Conservation (phyloP, 2,113 vertebrate species). For the Lycaon pictus region DNA sequence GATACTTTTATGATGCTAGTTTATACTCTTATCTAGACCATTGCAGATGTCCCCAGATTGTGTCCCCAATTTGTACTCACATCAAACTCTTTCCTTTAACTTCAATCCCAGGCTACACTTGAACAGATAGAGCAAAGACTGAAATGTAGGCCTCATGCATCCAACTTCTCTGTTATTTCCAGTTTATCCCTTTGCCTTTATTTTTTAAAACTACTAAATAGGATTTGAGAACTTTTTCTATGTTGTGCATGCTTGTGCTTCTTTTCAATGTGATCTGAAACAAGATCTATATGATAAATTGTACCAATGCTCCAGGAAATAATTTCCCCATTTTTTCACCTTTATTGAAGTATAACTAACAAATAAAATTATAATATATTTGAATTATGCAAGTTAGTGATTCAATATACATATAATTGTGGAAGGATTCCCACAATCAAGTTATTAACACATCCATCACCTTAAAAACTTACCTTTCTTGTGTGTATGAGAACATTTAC, state of each 20-base stretch:
- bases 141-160: background rate
- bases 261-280: background rate
- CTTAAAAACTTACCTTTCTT: background rate
- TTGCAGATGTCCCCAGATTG: background rate
- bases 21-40: background rate
- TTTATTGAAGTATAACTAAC: background rate
- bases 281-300: background rate
- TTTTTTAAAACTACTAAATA: slow-evolving; percentile 4
- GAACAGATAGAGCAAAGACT: background rate
- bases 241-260: background rate
- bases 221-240: background rate
- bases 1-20: background rate
- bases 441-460: background rate
- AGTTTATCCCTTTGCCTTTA: background rate
- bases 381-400: background rate
- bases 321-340: background rate
- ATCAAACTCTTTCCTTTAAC: background rate
- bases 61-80: background rate
- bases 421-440: background rate
- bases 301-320: background rate
- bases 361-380: background rate
- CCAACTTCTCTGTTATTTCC: background rate
- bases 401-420: background rate
- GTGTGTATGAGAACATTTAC: background rate
- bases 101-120: background rate